Conservation (phyloP, 2,797 vertebrate species). For the Denticeps clupeoides region DNA sequence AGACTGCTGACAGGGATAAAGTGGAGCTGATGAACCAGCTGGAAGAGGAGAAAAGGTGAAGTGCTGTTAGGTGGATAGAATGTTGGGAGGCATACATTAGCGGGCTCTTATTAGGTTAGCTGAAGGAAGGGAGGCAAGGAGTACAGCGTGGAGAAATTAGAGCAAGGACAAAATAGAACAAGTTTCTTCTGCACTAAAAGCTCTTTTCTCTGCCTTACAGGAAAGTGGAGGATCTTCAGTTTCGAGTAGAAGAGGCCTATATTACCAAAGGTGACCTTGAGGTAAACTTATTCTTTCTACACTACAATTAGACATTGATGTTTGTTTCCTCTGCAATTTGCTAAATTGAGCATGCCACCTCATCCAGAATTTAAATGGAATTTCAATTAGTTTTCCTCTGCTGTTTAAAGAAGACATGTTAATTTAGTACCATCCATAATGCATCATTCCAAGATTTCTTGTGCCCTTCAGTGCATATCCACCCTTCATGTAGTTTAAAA, state of each 20-base stretch:
- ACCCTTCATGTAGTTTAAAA: too few species aligned
- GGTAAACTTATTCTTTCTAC: slow-evolving; percentile 53
- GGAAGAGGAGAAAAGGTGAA: slow-evolving; percentile 92
- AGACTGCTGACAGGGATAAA: slow-evolving; percentile 90
- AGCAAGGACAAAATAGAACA: not conserved
- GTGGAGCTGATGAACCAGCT: slow-evolving; percentile 94
- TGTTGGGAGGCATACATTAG: not conserved
- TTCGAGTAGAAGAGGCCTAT: slow-evolving; percentile 79
- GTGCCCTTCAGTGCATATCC: too few species aligned
- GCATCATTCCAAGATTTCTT: too few species aligned
- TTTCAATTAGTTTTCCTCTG: too few species aligned
- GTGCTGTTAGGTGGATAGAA: not conserved
- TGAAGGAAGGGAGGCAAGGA: too few species aligned
- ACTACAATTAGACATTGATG: not conserved
- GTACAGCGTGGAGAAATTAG: too few species aligned
- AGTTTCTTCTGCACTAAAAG: not conserved
- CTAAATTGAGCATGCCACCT: too few species aligned
- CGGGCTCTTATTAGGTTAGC: too few species aligned
- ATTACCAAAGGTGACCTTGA: slow-evolving; percentile 87
- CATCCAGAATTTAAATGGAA: too few species aligned
- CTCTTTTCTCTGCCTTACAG: slow-evolving; percentile 44
- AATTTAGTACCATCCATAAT: too few species aligned
- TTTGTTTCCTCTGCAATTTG: too few species aligned
- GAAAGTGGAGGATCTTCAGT: slow-evolving; percentile 85
- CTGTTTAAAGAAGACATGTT: too few species aligned